A percentile compares a stretch with the other conserved stretches of the same genome.
phyloP scores from a whole-genome alignment of 2,888 invertebrate genomes.

The Brenthis ino region DNA sequence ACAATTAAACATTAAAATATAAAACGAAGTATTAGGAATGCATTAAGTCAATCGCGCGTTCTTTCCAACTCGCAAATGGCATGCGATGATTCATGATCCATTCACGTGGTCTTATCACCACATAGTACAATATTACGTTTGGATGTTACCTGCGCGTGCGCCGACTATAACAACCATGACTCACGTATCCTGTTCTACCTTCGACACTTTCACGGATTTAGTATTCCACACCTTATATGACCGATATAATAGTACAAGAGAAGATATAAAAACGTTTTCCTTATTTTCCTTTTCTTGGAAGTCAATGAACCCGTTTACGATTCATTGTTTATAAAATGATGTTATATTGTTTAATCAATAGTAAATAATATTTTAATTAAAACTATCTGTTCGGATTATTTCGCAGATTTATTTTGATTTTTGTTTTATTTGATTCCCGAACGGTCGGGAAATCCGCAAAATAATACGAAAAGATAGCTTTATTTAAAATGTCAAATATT shows the following conservation, averaged over 20 bases:
- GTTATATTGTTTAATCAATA: too few relatives aligned
- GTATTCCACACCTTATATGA: constrained; percentile 35
- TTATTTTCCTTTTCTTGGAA: constrained; percentile 6
- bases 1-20: constrained; percentile 2
- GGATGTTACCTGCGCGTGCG: constrained; percentile 75
- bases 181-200: constrained; percentile 76
- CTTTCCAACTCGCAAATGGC: constrained; percentile 35
- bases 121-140: constrained; percentile 57
- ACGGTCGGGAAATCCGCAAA: too few relatives aligned
- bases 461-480: too few relatives aligned
- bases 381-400: too few relatives aligned
- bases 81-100: constrained; percentile 62
- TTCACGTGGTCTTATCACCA: constrained; percentile 75
- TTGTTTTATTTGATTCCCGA: too few relatives aligned
- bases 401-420: too few relatives aligned
- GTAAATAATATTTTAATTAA: too few relatives aligned
- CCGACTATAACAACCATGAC: constrained; percentile 64
- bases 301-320: neutral
- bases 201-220: constrained; percentile 69
- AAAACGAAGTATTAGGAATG: constrained; percentile 27
- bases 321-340: neutral
- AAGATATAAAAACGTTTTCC: constrained; percentile 22
- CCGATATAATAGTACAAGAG: constrained; percentile 21
- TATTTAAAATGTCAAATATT: too few relatives aligned
- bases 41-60: constrained; percentile 30